These are phyloP conservation scores for Panulirus ornatus DNA, from an alignment of 1,140 invertebrate genomes.

Conservation along the genomic window DNA sequence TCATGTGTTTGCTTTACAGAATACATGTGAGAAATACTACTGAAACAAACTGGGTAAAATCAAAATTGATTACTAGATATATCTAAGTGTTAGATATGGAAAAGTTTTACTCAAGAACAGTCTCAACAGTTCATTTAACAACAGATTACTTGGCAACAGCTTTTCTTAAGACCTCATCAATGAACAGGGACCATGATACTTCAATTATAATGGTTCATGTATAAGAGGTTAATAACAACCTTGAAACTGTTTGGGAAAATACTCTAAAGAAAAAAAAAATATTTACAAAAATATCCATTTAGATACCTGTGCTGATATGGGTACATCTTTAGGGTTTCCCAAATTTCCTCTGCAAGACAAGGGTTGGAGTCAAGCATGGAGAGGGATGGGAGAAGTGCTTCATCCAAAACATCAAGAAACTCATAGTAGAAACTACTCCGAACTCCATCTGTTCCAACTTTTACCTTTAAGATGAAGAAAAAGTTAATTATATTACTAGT, in stretches of 20 bases:
- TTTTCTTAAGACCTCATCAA: too few relatives aligned
- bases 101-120: too few relatives aligned
- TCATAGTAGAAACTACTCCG: conserved; percentile 83
- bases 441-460: conserved; percentile 18
- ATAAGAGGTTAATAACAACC: too few relatives aligned
- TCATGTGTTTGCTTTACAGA: too few relatives aligned
- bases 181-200: too few relatives aligned
- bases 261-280: not conserved
- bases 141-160: too few relatives aligned
- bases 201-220: too few relatives aligned
- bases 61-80: too few relatives aligned
- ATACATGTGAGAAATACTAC: too few relatives aligned
- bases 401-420: conserved; percentile 91
- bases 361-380: conserved; percentile 96
- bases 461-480: conserved; percentile 11
- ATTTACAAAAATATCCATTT: not conserved
- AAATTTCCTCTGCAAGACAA: conserved; percentile 96
- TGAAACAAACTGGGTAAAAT: too few relatives aligned
- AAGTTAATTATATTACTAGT: not conserved
- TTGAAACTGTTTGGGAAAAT: not conserved
- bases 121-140: too few relatives aligned
- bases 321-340: conserved; percentile 93
- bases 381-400: conserved; percentile 91
- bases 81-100: too few relatives aligned
- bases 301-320: conserved; percentile 91